These are phyloP conservation scores for Corapipo altera DNA, from an alignment of 2,113 vertebrate species.

Conservation along the genomic window DNA sequence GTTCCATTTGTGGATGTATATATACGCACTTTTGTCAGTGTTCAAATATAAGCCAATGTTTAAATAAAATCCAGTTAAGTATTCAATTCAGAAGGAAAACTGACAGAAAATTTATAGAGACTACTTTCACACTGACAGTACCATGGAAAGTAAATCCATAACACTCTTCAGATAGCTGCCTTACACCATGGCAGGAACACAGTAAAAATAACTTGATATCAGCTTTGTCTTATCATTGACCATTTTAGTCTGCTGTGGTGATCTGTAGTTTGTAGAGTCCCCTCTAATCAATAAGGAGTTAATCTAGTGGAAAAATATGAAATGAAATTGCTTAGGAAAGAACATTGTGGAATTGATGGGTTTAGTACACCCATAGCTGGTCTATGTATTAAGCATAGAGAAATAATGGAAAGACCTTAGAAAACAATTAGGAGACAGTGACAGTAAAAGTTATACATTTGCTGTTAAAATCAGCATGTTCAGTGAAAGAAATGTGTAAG, in stretches of 20 bases:
- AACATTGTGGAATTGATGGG: background rate
- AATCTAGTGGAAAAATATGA: background rate
- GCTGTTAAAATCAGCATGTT: background rate
- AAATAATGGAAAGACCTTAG: background rate
- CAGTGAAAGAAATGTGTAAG: background rate
- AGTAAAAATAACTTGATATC: background rate
- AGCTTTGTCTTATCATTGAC: background rate
- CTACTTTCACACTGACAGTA: background rate
- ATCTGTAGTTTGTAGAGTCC: background rate
- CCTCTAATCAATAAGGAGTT: background rate
- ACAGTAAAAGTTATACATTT: background rate
- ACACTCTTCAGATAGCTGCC: background rate
- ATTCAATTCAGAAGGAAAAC: background rate
- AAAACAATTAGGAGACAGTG: background rate
- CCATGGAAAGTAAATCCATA: background rate
- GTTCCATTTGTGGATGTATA: background rate
- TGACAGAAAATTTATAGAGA: background rate
- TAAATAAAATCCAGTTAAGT: background rate
- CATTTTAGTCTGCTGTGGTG: background rate
- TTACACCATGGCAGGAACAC: background rate
- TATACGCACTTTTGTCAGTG: background rate
- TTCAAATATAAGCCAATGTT: background rate
- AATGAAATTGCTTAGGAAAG: background rate
- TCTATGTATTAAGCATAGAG: background rate
- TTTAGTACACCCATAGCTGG: background rate